phyloP scores from a whole-genome alignment of 2,113 vertebrate genomes.

The Tachycineta bicolor region DNA sequence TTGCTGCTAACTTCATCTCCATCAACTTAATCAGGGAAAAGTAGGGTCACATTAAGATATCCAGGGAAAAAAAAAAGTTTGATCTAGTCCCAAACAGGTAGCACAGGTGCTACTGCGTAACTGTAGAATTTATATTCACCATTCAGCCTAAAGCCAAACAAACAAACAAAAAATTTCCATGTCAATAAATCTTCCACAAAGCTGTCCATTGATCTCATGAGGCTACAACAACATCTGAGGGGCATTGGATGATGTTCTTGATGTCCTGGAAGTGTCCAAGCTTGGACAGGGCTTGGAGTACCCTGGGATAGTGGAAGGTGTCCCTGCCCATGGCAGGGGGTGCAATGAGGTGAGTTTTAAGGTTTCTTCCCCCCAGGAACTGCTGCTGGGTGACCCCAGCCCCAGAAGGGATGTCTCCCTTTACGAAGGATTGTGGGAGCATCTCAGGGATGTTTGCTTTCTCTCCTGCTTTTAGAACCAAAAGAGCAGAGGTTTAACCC shows the following conservation, averaged over 20 bases:
- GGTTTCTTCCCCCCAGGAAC: neutral
- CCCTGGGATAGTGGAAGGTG: neutral
- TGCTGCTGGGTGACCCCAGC: neutral
- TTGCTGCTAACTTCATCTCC: neutral
- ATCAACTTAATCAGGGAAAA: neutral
- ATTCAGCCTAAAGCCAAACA: neutral
- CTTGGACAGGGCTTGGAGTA: accelerated
- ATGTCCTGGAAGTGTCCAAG: neutral
- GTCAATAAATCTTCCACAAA: neutral
- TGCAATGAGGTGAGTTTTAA: neutral
- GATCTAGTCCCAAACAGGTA: neutral
- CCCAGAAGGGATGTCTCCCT: neutral
- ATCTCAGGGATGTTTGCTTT: neutral
- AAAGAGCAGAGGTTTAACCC: neutral
- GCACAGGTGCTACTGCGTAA: neutral
- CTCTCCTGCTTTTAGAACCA: neutral
- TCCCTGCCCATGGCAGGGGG: neutral
- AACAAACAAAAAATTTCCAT: neutral
- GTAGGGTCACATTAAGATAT: neutral
- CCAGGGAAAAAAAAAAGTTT: neutral
- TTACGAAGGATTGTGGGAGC: accelerated
- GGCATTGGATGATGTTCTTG: neutral
- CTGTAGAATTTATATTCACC: neutral
- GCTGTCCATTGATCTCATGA: accelerated
- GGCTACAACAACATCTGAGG: accelerated